Percentiles rank a stretch among this genome's conserved stretches.
These are phyloP conservation scores for Andrena fulva DNA, from an alignment of 2,888 invertebrate genomes.

Conservation along the genomic window DNA sequence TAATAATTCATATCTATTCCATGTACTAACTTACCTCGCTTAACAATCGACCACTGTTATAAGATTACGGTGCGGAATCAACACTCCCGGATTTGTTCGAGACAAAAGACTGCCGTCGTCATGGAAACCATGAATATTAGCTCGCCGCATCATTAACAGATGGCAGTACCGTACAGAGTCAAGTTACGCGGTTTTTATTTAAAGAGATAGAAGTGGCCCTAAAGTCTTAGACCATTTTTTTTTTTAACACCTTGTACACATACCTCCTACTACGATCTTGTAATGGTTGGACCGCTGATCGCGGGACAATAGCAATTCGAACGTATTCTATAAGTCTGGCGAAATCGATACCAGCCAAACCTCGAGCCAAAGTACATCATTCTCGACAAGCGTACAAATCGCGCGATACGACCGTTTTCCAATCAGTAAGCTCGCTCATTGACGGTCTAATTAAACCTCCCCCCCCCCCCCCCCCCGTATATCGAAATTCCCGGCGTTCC, in stretches of 20 bases:
- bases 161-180: too few relatives aligned
- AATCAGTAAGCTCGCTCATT: slow-evolving; percentile 63
- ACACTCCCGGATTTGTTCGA: too few relatives aligned
- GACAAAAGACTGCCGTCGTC: too few relatives aligned
- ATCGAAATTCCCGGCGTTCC: slow-evolving; percentile 60
- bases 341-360: slow-evolving; percentile 32
- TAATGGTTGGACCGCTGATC: background rate
- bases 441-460: slow-evolving; percentile 67
- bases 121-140: too few relatives aligned
- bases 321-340: slow-evolving; percentile 4
- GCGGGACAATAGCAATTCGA: background rate
- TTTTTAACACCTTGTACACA: background rate
- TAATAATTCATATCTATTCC: too few relatives aligned
- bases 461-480: slow-evolving; percentile 24
- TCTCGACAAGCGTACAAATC: slow-evolving; percentile 51
- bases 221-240: too few relatives aligned
- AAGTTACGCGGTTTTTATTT: too few relatives aligned
- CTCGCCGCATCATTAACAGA: too few relatives aligned
- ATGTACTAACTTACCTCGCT: too few relatives aligned
- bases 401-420: slow-evolving; percentile 62
- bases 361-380: slow-evolving; percentile 34
- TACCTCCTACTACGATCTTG: background rate
- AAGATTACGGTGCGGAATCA: too few relatives aligned
- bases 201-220: too few relatives aligned
- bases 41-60: too few relatives aligned